Conservation (phyloP, 2,797 vertebrate genomes). For the Remorina albescens region DNA sequence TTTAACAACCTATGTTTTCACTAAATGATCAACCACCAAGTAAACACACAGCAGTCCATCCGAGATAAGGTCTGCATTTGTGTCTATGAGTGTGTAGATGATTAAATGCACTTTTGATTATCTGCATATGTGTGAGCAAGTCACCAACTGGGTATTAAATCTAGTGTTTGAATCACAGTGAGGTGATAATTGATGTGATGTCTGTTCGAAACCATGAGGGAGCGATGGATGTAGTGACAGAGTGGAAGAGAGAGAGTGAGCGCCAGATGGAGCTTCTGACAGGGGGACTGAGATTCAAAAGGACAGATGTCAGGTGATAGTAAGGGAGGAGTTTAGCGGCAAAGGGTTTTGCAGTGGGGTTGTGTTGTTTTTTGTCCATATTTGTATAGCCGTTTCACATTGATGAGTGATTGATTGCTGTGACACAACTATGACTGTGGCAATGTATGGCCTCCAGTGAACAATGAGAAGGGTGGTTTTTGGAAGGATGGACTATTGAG, state of each 20-base stretch:
- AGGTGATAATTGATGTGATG: constrained; percentile 56
- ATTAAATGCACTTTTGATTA: constrained; percentile 11
- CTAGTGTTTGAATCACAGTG: constrained; percentile 41
- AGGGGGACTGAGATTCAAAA: constrained; percentile 10
- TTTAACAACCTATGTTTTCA: too few species aligned
- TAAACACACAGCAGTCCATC: too few species aligned
- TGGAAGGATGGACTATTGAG: constrained; percentile 77
- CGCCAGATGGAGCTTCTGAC: constrained; percentile 24
- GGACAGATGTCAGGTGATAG: constrained; percentile 34
- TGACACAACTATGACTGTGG: constrained; percentile 75
- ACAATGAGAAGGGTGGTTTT: constrained; percentile 67
- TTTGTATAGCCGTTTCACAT: constrained; percentile 59
- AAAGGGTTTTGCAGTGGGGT: constrained; percentile 9
- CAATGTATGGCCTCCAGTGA: constrained; percentile 64
- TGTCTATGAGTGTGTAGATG: background rate
- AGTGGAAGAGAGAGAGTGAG: constrained; percentile 1
- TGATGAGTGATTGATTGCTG: constrained; percentile 72
- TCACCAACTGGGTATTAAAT: constrained; percentile 48
- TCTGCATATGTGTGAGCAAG: constrained; percentile 41
- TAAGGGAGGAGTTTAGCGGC: constrained; percentile 19
- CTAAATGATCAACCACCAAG: too few species aligned
- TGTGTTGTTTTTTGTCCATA: constrained; percentile 47
- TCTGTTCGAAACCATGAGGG: constrained; percentile 28
- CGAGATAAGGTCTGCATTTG: background rate
- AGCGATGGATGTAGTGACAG: background rate